Base-by-base conservation (phyloP, 2,888 invertebrate genomes). In the Cerceris rybyensis region DNA sequence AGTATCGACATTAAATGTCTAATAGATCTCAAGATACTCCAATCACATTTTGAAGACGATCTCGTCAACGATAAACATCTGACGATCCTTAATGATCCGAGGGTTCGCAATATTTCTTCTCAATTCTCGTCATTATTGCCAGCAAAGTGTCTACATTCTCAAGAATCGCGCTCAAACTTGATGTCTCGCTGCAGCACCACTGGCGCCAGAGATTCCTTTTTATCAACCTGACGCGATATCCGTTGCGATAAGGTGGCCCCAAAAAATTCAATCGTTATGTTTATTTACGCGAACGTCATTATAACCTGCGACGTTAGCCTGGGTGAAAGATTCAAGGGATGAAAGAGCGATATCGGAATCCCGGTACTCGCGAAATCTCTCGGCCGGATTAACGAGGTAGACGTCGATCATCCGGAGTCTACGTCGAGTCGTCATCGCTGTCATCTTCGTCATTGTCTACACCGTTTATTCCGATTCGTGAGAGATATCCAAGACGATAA, bases 401-500 rank as follows among this genome's bases (percentile, higher is more conserved):
- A 28, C 28, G 28, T 28, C 28, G 28, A 28, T 28, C 28, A 28
- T 28, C 28, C 28, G 28, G 28, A 28, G 28, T 28, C 28, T 28
- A 28, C 28, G 17, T n/a, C 71, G 43, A 61, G 55, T 49, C 46
- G 50, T 69, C 54, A 50, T 59, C 17, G 59, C 41, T 28, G 50
- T 52, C 68, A 58, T 28, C 28, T 28, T 28, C 28, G 28, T 28
- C 28, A 41, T 57, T 52, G 70, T 70, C 66, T 65, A 63, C 72
- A 63, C 14, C 63, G 71, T 74, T 78, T 69, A 66, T 67, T 75
- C 76, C 64, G 78, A 69, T 78, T 79, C 72, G 65, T 70, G 69
- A 59, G 49, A 81, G 84, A 81, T 83, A 83, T 14, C 58, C 58
- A 17, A 8, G 9, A 16, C 67, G 88, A 88, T 88, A 84, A 80